Base-by-base conservation (phyloP, 2,888 invertebrate species). In the Pecten maximus region DNA sequence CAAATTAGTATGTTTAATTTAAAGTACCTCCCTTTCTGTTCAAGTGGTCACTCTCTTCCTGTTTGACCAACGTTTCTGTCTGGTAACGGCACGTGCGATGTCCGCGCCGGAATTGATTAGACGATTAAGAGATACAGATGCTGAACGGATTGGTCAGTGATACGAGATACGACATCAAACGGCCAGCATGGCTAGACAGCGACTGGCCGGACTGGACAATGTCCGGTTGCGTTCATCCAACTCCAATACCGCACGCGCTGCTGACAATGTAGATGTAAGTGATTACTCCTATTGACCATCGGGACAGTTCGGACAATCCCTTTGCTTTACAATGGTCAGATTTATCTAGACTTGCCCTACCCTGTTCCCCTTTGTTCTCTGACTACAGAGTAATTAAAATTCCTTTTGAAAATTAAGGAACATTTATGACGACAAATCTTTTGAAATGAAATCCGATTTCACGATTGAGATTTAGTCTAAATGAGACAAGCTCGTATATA, bases 71-170 rank as follows among this genome's bases (percentile, higher is more conserved):
- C 35, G 28, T 10, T 74, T 35, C 10, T 74, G 74, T 74, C 74
- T 35, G 15, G 74, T 74, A 44, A 74, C 74, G 74, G 74, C 74
- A 74, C 74, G 74, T 74, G 74, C 28, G 23, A 28, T 74, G 74
- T 74, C 74, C 74, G 74, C 15, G 74, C 74, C 74, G 74, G 74
- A 35, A 2, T 74, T 74, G 74, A 74, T 74, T 74, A 74, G 74
- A 74, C 74, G 74, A 74, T 74, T 74, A 74, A 35, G 74, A 74
- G 74, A 74, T 74, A 74, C 74, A 74, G 74, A 74, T 74, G 74
- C 28, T 10, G 19, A 23, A 28, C 74, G 74, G 35, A 74, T 74
- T 74, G 74, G 74, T 35, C 74, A 74, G 74, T 74, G 74, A 74
- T 28, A 74, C 12, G 8, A 15, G 74, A 74, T 74, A 74, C 74